Percentiles rank a stretch among this genome's conserved stretches.
Conservation (phyloP, 1,140 invertebrate genomes). For the Drosophila rufa region DNA sequence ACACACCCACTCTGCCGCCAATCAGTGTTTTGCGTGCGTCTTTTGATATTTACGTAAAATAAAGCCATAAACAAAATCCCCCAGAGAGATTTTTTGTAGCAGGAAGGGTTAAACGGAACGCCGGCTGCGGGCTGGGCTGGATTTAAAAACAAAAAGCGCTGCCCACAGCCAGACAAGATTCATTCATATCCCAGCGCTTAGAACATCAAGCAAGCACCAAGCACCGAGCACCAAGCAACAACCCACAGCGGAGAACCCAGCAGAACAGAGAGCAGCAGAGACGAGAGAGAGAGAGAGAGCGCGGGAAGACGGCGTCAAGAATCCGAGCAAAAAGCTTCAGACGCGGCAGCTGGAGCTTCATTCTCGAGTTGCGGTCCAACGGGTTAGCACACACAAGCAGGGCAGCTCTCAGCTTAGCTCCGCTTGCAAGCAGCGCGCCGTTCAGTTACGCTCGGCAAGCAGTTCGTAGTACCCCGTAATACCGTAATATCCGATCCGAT, state of each 20-base stretch:
- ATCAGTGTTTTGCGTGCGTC: neutral
- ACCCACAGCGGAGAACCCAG: conserved; percentile 36
- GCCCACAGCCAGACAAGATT: conserved; percentile 58
- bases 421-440: conserved; percentile 24
- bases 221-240: conserved; percentile 12
- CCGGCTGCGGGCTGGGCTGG: conserved; percentile 13
- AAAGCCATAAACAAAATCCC: conserved; percentile 17
- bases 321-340: conserved; percentile 66
- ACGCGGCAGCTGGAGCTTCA: conserved; percentile 71
- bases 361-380: conserved; percentile 79
- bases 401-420: conserved; percentile 32
- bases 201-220: conserved; percentile 41
- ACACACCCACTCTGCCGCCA: conserved; percentile 8
- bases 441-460: conserved; percentile 11
- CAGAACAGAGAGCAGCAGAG: conserved; percentile 17
- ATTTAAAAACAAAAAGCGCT: conserved; percentile 72
- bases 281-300: neutral
- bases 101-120: conserved; percentile 23
- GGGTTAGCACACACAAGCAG: conserved; percentile 44
- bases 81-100: neutral
- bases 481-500: too few relatives aligned
- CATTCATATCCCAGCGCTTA: conserved; percentile 79
- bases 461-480: conserved; percentile 1
- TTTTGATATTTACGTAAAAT: conserved; percentile 4
- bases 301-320: conserved; percentile 29